Evolutionary conservation across 2,888 invertebrate species (phyloP).

Genomic region (Loripinus fragilis): DNA sequence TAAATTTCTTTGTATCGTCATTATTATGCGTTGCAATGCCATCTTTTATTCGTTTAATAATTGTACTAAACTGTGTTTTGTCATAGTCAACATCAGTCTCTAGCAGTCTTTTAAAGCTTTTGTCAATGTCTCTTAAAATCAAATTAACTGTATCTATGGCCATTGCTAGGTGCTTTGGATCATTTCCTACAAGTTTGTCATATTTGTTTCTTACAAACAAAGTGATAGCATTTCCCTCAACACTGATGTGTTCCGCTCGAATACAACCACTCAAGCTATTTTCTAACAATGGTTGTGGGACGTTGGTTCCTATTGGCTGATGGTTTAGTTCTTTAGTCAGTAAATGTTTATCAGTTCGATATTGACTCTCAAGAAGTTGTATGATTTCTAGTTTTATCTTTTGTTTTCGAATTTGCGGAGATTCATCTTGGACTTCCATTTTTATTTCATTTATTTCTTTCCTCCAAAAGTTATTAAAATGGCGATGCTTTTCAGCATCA

Average conservation of each 20-base stretch:
- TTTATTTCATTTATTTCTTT: background rate
- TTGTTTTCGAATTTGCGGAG: too few species aligned
- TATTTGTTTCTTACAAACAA: too few species aligned
- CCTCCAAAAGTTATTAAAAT: conserved; percentile 6
- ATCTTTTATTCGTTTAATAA: background rate
- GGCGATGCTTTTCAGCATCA: background rate
- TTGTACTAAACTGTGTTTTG: background rate
- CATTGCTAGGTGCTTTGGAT: background rate
- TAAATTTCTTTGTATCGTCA: background rate
- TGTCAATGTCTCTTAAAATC: background rate
- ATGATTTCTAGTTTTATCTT: background rate
- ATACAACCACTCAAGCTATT: background rate
- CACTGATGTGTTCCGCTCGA: background rate
- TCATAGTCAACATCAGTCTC: background rate
- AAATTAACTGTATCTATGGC: background rate
- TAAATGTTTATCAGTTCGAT: background rate
- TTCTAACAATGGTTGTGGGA: background rate
- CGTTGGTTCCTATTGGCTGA: background rate
- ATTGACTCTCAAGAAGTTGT: background rate
- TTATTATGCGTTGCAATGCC: background rate
- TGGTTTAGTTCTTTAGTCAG: background rate
- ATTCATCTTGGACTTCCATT: background rate
- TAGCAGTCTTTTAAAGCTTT: background rate
- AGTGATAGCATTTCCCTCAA: too few species aligned
- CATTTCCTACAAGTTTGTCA: background rate